Evolutionary conservation across 2,797 vertebrate genomes (phyloP), one percentile per base, ranked within the genome.

Genomic region (Apodemus agrarius): DNA sequence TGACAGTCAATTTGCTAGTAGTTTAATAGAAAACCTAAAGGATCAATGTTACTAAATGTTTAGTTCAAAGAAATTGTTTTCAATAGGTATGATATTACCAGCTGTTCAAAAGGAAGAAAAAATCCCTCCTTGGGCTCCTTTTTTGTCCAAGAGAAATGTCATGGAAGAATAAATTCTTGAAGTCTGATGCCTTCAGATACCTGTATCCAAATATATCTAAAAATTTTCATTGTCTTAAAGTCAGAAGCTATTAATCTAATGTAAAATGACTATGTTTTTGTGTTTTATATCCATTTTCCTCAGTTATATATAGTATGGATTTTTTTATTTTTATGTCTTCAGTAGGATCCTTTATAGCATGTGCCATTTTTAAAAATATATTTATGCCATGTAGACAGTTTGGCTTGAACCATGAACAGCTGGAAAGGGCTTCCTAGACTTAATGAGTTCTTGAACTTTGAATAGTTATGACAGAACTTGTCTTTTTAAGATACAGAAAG

Each of bases 11-110:
- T 74, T 94, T 94, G 78, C 29, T 78, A 90, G 89, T n/a, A 52
- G 82, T 78, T 63, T 65, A 78, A 8, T 37, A 67, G 40, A 43
- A 22, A 34, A 75, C 31, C 34, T 24, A 89, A 10, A 95, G 1
- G 8, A 17, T 52, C 1, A 12, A 79, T 87, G 59, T 31, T 40
- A 21, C 67, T 54, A 90, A 2, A 13, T 80, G 2, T 11, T 91
- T 34, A 40, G 84, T 95, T 97, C 82, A 86, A 92, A 90, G 46
- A 82, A 85, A 96, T 89, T 29, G 31, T 52, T 88, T 74, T 57
- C n/a, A 57, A 43, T 81, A 86, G 29, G 13, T 79, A 13, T 93
- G 34, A 49, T 65, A 72, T 90, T 61, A 75, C 12, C 40, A 83
- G 29, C 84, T 91, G 59, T n/a, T 37, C 75, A 84, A 89, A 83